phyloP scores from a whole-genome alignment of 1,140 invertebrate species.

The Musca domestica region DNA sequence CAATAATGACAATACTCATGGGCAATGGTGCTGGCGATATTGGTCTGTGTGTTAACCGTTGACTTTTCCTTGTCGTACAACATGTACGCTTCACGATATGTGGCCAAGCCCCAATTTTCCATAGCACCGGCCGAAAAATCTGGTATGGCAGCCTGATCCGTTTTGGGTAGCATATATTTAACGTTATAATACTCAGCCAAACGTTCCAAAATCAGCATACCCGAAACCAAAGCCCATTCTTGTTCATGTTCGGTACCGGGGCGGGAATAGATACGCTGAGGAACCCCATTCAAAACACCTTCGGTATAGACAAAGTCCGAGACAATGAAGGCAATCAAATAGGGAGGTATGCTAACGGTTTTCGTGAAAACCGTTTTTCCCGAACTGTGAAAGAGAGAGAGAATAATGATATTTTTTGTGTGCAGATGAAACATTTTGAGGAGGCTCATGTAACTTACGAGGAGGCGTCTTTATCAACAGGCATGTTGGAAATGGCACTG shows the following conservation, averaged over 20 bases:
- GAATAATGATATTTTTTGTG: too few relatives aligned
- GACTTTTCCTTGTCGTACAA: slow-evolving; percentile 41
- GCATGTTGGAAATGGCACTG: slow-evolving; percentile 74
- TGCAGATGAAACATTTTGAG: too few relatives aligned
- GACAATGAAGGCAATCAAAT: slow-evolving; percentile 49
- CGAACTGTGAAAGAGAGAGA: not conserved
- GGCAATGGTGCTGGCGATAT: slow-evolving; percentile 59
- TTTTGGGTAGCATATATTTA: slow-evolving; percentile 40
- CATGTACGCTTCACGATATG: slow-evolving; percentile 47
- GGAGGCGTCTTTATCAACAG: slow-evolving; percentile 31
- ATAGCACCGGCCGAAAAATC: slow-evolving; percentile 50
- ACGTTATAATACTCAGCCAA: slow-evolving; percentile 42
- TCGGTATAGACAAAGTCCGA: slow-evolving; percentile 57
- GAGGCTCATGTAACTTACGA: slow-evolving; percentile 32
- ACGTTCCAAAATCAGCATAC: slow-evolving; percentile 41
- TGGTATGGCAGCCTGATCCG: slow-evolving; percentile 46
- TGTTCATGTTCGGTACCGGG: slow-evolving; percentile 38
- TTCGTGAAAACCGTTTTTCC: slow-evolving; percentile 35
- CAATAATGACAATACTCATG: slow-evolving; percentile 68
- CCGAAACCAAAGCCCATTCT: slow-evolving; percentile 42
- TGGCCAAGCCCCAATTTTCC: slow-evolving; percentile 53
- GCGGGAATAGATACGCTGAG: slow-evolving; percentile 43
- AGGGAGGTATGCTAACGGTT: slow-evolving; percentile 35
- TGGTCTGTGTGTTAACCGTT: slow-evolving; percentile 51
- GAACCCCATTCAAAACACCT: slow-evolving; percentile 44